A percentile compares a stretch with the other conserved stretches of the same genome.
Evolutionary conservation across 2,888 invertebrate genomes (phyloP).

Genomic region (Limnephilus marmoratus): DNA sequence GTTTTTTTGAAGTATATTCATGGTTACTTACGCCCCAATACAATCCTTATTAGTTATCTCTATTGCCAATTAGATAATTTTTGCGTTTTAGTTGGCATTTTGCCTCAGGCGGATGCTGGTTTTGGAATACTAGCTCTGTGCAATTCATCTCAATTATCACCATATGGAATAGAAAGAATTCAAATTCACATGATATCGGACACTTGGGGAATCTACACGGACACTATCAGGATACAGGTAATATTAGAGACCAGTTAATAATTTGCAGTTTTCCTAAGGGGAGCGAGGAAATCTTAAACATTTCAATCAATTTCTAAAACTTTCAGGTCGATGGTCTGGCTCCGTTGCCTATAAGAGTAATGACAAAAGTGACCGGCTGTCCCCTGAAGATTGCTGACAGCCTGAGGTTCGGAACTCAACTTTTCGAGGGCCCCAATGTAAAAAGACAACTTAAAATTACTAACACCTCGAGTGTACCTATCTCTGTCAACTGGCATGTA

Average conservation of each 20-base stretch:
- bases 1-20: too few species aligned
- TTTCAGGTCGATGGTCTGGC: slow-evolving; percentile 30
- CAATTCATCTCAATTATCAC: neutral
- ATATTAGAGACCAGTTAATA: neutral
- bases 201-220: slow-evolving; percentile 30
- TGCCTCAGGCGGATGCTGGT: neutral
- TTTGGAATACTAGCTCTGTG: neutral
- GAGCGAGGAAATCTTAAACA: neutral
- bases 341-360: slow-evolving; percentile 5
- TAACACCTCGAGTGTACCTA: slow-evolving; percentile 22
- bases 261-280: neutral
- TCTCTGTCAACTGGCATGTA: slow-evolving; percentile 20
- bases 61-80: neutral
- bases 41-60: too few species aligned
- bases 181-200: neutral
- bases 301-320: neutral
- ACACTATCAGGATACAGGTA: neutral
- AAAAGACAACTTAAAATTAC: slow-evolving; percentile 6
- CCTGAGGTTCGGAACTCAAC: neutral
- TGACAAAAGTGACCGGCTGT: neutral
- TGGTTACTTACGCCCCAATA: too few species aligned
- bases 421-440: neutral
- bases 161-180: slow-evolving; percentile 7
- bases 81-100: neutral
- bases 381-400: slow-evolving; percentile 9